Evolutionary conservation across 1,140 invertebrate genomes (phyloP).

Genomic region (Andricus grossulariae): DNA sequence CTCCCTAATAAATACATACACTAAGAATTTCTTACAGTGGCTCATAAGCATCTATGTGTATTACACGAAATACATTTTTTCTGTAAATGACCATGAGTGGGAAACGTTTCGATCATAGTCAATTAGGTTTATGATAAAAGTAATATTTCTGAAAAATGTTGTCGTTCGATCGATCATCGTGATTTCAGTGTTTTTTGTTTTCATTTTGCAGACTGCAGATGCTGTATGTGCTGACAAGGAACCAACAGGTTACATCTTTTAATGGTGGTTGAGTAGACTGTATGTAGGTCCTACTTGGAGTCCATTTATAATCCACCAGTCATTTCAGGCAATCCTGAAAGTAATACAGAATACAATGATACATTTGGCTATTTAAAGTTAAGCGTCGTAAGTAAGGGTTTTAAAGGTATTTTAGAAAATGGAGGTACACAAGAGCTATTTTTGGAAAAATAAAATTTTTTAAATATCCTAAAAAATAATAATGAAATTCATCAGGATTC

Average conservation of each 20-base stretch:
- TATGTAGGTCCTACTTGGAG: neutral
- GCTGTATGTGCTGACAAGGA: neutral
- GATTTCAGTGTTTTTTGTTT: neutral
- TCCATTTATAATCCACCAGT: conserved; percentile 9
- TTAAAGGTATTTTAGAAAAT: no score
- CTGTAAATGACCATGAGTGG: no score
- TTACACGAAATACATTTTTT: no score
- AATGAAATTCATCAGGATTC: neutral
- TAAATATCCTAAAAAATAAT: no score
- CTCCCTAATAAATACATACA: no score
- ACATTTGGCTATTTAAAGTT: conserved; percentile 8
- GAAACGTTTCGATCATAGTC: neutral
- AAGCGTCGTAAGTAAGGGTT: neutral
- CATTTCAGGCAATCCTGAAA: conserved; percentile 7
- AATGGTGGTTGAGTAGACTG: neutral
- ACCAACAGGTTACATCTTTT: conserved; percentile 4
- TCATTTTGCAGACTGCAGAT: conserved; percentile 7
- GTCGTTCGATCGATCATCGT: conserved; percentile 8
- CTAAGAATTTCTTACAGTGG: no score
- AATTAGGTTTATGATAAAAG: neutral
- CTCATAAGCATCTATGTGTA: no score
- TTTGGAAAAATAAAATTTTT: no score
- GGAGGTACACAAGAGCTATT: no score
- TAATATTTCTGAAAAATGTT: neutral
- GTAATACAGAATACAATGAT: neutral